Conservation (phyloP, 2,888 invertebrate species). For the Callyntrura sp. region DNA sequence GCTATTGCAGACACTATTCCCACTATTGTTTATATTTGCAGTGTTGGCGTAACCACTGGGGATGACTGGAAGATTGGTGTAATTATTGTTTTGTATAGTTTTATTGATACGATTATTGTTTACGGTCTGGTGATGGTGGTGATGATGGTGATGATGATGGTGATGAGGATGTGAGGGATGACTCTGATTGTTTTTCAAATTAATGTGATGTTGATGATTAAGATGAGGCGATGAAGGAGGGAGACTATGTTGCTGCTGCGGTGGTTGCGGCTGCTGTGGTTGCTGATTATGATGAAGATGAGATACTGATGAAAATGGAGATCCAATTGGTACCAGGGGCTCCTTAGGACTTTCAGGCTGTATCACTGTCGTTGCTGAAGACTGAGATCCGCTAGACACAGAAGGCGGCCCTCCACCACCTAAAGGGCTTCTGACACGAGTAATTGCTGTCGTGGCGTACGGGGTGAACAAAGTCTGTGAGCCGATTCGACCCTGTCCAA, state of each 20-base stretch:
- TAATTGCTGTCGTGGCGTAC: conserved; percentile 83
- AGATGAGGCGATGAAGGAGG: conserved; percentile 31
- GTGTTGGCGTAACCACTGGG: conserved; percentile 21
- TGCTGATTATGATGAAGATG: conserved; percentile 52
- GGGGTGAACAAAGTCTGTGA: conserved; percentile 83
- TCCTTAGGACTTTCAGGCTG: conserved; percentile 79
- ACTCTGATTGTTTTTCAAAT: conserved; percentile 55
- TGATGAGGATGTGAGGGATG: conserved; percentile 48
- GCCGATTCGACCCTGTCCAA: conserved; percentile 78
- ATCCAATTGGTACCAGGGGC: conserved; percentile 59
- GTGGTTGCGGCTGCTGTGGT: conserved; percentile 47
- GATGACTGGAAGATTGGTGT: conserved; percentile 49
- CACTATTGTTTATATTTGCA: too few species aligned
- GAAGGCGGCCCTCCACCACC: conserved; percentile 70
- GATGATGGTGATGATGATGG: conserved; percentile 51
- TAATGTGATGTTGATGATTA: conserved; percentile 34
- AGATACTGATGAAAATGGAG: conserved; percentile 64
- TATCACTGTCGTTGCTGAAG: conserved; percentile 67
- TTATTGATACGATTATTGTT: conserved; percentile 40
- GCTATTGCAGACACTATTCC: background rate
- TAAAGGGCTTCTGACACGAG: conserved; percentile 81
- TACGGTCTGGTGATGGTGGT: conserved; percentile 30
- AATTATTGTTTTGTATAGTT: conserved; percentile 45
- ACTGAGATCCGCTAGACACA: conserved; percentile 61
- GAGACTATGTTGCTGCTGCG: conserved; percentile 15